Evolutionary conservation across 2,888 invertebrate genomes (phyloP), one percentile per base, ranked within the genome.

Genomic region (Cyclophora albipunctata): DNA sequence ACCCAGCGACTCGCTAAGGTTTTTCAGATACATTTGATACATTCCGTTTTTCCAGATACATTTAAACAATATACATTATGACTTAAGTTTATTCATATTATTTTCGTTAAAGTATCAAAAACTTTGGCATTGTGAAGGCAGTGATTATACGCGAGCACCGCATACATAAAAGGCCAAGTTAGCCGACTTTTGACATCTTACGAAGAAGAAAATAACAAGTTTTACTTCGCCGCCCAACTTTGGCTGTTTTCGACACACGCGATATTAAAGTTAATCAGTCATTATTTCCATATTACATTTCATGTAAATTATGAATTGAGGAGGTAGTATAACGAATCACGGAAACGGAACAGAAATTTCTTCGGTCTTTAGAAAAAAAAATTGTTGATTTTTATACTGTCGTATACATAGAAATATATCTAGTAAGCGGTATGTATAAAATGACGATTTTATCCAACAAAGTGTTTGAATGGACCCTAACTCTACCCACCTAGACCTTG

Each of bases 211-310:
- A 63, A 60, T 53, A 53, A 53, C 62, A 67, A 67, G 59, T 67
- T 69, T 59, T 54, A 63, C 57, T 60, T 52, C 56, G 58, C 64
- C 61, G 52, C 55, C 51, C 59, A 74, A 72, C 64, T 75, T 76
- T 63, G 57, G 59, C 53, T 61, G 58, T 57, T 55, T 59, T 54
- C 57, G 54, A 59, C 59, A 62, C 66, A 68, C 66, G 61, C 66
- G 60, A 67, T 65, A 62, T 63, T 55, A 61, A 66, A 62, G 54
- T 66, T 71, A 71, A 67, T 66, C 60, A 63, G 63, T 66, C 60
- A 66, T 66, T 56, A 58, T 62, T 61, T 58, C 53, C 55, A 50
- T 51, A 51, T 57, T 60, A 56, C 60, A 55, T 57, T 59, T 51
- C 54, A 55, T 53, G 45, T 49, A 56, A 64, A 59, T 56, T 48